A percentile compares a stretch with the other conserved stretches of the same genome.
Evolutionary conservation across 2,797 vertebrate genomes (phyloP).

Genomic region (Lagothrix lagotricha): DNA sequence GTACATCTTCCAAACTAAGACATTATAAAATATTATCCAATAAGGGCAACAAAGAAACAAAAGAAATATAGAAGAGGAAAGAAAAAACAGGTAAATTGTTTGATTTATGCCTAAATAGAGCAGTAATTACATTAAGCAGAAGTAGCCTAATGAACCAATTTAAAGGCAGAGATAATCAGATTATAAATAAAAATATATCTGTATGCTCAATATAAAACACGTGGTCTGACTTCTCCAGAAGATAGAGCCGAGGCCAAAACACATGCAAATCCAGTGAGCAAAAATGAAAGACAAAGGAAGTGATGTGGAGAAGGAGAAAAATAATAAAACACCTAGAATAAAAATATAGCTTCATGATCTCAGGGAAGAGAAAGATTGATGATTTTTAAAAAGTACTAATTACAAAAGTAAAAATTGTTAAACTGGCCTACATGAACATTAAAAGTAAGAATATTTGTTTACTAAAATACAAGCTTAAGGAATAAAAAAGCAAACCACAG

Average conservation of each 20-base stretch:
- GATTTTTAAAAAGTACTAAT: not conserved
- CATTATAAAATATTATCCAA: conserved; percentile 13
- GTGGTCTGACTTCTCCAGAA: not conserved
- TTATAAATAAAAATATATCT: not conserved
- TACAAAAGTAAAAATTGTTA: not conserved
- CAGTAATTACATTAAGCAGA: not conserved
- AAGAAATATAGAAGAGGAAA: not conserved
- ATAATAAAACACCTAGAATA: not conserved
- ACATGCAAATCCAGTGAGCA: not conserved
- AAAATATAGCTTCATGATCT: not conserved
- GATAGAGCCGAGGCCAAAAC: not conserved
- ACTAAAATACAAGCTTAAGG: not conserved
- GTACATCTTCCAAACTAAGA: not conserved
- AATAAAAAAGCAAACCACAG: not conserved
- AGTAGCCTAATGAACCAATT: not conserved
- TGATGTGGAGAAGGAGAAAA: not conserved
- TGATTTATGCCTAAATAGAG: not conserved
- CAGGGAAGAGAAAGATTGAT: not conserved
- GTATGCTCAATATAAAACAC: not conserved
- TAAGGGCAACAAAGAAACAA: not conserved
- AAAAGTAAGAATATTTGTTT: not conserved
- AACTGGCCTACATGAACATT: not conserved
- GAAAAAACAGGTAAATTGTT: not conserved
- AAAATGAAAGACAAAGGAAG: not conserved
- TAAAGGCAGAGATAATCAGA: not conserved